Evolutionary conservation across 2,797 vertebrate species (phyloP).

Genomic region (Mormyrops boulengeri): DNA sequence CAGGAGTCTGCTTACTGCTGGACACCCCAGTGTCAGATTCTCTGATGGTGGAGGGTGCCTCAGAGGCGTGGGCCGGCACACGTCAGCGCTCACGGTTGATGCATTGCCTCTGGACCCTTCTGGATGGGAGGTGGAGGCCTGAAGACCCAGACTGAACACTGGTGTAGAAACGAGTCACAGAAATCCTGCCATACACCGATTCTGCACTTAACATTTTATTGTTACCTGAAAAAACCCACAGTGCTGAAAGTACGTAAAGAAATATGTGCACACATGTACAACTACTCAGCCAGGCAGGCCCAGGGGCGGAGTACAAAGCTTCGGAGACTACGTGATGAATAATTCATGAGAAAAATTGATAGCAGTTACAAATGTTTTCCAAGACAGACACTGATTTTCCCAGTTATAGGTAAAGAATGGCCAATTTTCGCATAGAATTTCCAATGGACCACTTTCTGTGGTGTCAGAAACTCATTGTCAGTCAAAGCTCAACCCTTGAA

Average conservation of each 20-base stretch:
- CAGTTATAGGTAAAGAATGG: background rate
- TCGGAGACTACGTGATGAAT: background rate
- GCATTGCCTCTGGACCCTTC: constrained; percentile 25
- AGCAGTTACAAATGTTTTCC: background rate
- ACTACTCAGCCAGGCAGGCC: background rate
- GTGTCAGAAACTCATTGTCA: background rate
- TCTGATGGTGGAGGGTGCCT: constrained; percentile 4
- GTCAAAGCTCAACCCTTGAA: background rate
- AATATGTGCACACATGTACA: background rate
- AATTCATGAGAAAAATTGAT: background rate
- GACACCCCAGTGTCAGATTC: constrained; percentile 50
- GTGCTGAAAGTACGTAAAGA: background rate
- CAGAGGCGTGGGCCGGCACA: background rate
- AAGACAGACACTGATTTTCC: background rate
- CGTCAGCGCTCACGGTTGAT: background rate
- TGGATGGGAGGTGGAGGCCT: constrained; percentile 12
- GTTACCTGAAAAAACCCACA: background rate
- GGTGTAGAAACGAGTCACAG: background rate
- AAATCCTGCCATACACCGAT: background rate
- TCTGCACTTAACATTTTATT: background rate
- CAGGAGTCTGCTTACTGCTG: constrained; percentile 36
- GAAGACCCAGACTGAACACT: background rate
- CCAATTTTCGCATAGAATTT: background rate
- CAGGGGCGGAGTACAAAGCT: background rate
- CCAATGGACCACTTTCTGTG: background rate